phyloP scores from a whole-genome alignment of 2,888 invertebrate genomes.

The Leptarthrus brevirostris region DNA sequence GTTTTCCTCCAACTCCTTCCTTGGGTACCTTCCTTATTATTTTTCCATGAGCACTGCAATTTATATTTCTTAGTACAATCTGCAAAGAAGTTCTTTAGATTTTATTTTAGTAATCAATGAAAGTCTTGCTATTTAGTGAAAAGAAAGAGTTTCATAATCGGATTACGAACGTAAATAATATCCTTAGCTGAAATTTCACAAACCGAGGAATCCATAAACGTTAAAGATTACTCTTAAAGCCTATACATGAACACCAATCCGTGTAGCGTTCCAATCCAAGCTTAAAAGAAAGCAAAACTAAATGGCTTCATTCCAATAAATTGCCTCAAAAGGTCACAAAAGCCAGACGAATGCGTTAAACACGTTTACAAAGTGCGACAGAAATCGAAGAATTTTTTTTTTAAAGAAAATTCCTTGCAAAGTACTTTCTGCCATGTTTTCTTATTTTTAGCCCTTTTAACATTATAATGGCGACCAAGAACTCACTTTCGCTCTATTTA shows the following conservation, averaged over 20 bases:
- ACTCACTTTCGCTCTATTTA: neutral
- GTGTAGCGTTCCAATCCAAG: neutral
- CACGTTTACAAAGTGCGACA: conserved; percentile 16
- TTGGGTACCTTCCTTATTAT: no score
- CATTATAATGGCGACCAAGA: conserved; percentile 12
- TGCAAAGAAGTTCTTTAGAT: no score
- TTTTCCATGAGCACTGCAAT: no score
- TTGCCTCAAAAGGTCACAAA: conserved; percentile 39
- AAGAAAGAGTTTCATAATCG: no score
- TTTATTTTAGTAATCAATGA: no score
- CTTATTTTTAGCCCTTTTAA: neutral
- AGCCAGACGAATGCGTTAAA: conserved; percentile 32
- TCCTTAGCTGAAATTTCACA: no score
- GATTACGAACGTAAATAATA: no score
- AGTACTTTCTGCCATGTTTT: neutral
- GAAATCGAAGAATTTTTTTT: neutral
- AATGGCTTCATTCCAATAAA: conserved; percentile 43
- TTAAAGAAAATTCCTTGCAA: neutral
- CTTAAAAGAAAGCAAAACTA: neutral
- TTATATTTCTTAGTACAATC: no score
- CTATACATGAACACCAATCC: neutral
- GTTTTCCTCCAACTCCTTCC: no score
- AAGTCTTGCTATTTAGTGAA: no score
- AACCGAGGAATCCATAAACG: no score
- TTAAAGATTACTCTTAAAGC: neutral